Evolutionary conservation across 2,113 vertebrate genomes (phyloP).

Genomic region (Halcyon malimbica): DNA sequence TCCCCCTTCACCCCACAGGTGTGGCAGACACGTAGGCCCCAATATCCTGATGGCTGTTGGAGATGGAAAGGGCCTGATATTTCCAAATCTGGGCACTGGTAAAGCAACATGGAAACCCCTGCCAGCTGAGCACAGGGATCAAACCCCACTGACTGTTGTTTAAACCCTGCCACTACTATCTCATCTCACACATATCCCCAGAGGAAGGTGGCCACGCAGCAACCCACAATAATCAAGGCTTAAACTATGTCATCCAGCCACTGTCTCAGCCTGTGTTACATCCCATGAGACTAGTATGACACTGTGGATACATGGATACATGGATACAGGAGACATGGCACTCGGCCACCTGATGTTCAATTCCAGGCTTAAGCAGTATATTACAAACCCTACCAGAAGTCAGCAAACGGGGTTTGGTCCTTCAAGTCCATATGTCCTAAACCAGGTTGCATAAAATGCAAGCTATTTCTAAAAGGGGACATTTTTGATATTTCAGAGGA

Average conservation of each 20-base stretch:
- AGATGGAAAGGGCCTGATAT: not conserved
- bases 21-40: not conserved
- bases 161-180: not conserved
- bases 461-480: not conserved
- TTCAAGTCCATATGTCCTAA: not conserved
- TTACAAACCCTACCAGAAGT: not conserved
- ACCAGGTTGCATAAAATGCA: not conserved
- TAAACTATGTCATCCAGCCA: not conserved
- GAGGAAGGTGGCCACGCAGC: not conserved
- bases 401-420: not conserved
- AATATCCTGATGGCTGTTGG: not conserved
- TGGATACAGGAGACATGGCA: not conserved
- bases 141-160: not conserved
- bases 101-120: accelerated
- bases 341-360: not conserved
- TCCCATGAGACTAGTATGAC: no score
- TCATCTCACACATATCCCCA: not conserved
- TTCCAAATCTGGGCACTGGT: not conserved
- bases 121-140: not conserved
- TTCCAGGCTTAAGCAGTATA: not conserved
- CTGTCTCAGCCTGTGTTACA: not conserved
- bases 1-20: not conserved
- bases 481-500: not conserved
- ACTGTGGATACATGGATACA: not conserved
- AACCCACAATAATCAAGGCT: not conserved